Evolutionary conservation across 2,113 vertebrate species (phyloP).

Genomic region (Alligator mississippiensis): DNA sequence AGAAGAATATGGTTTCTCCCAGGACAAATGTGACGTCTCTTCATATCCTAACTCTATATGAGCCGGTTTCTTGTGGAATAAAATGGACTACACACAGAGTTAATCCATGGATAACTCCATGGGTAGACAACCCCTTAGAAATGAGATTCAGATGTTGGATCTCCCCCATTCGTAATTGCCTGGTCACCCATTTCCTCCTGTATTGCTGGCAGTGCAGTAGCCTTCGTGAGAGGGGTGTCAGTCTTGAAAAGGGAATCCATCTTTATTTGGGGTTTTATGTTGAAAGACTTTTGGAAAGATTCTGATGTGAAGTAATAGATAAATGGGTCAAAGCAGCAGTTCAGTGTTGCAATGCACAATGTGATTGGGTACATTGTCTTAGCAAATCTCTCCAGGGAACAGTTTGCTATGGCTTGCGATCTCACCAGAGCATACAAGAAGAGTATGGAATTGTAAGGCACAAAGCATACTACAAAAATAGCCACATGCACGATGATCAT

Average conservation of each 20-base stretch:
- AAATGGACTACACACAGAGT: background rate
- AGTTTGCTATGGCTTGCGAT: slow-evolving; percentile 91
- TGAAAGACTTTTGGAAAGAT: slow-evolving; percentile 96
- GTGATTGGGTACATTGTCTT: slow-evolving; percentile 95
- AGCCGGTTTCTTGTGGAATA: background rate
- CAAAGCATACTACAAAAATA: slow-evolving; percentile 96
- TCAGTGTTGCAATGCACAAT: slow-evolving; percentile 92
- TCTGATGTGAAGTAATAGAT: slow-evolving; percentile 98
- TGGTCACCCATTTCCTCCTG: slow-evolving; percentile 81
- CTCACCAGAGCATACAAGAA: slow-evolving; percentile 95
- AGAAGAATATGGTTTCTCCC: no score
- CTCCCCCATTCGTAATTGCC: slow-evolving; percentile 86
- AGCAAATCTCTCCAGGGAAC: slow-evolving; percentile 90
- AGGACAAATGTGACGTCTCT: no score
- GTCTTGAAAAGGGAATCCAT: slow-evolving; percentile 88
- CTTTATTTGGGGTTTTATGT: slow-evolving; percentile 86
- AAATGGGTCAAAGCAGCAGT: slow-evolving; percentile 97
- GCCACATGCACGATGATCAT: slow-evolving; percentile 96
- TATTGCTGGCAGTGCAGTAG: slow-evolving; percentile 75
- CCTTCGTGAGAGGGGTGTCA: slow-evolving; percentile 80
- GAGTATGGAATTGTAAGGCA: slow-evolving; percentile 96
- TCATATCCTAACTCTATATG: background rate
- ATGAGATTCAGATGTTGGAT: slow-evolving; percentile 84
- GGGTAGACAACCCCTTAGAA: slow-evolving; percentile 67
- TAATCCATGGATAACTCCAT: background rate